Conservation (phyloP, 2,888 invertebrate species). For the Hirtodrosophila cameraria region DNA sequence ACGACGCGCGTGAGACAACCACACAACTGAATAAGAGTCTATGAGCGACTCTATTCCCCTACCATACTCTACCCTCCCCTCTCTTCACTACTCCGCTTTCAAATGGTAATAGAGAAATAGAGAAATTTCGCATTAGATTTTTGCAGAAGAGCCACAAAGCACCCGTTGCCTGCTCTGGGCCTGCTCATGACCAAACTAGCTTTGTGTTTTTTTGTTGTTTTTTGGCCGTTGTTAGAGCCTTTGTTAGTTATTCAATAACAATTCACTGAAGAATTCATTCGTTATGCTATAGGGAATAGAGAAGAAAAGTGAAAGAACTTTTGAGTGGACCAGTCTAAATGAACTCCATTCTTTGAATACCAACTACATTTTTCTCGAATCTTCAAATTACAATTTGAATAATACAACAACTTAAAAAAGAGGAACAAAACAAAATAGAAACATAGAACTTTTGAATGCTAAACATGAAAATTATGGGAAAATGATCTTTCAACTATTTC, state of each 20-base stretch:
- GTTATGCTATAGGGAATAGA: slow-evolving; percentile 54
- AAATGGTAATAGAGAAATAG: slow-evolving; percentile 66
- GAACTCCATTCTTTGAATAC: slow-evolving; percentile 26
- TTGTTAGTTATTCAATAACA: slow-evolving; percentile 48
- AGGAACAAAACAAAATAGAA: too few species aligned
- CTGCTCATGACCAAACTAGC: slow-evolving; percentile 42
- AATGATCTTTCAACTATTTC: too few species aligned
- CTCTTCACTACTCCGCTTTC: slow-evolving; percentile 22
- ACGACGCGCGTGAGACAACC: slow-evolving; percentile 56
- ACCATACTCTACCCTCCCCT: slow-evolving; percentile 14
- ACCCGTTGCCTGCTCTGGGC: slow-evolving; percentile 27
- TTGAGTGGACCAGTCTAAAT: slow-evolving; percentile 17
- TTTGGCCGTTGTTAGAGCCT: slow-evolving; percentile 13
- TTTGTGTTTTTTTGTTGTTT: slow-evolving; percentile 22
- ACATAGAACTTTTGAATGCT: neutral
- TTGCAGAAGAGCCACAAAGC: slow-evolving; percentile 42
- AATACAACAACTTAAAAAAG: too few species aligned
- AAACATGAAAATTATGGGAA: too few species aligned
- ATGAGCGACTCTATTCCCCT: slow-evolving; percentile 30
- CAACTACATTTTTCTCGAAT: slow-evolving; percentile 3
- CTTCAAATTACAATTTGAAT: neutral
- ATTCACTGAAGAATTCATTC: slow-evolving; percentile 28
- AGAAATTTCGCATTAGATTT: slow-evolving; percentile 80
- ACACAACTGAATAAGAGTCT: slow-evolving; percentile 34
- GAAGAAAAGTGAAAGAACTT: slow-evolving; percentile 71